phyloP scores from a whole-genome alignment of 2,888 invertebrate species.

The Sphecodes monilicornis region DNA sequence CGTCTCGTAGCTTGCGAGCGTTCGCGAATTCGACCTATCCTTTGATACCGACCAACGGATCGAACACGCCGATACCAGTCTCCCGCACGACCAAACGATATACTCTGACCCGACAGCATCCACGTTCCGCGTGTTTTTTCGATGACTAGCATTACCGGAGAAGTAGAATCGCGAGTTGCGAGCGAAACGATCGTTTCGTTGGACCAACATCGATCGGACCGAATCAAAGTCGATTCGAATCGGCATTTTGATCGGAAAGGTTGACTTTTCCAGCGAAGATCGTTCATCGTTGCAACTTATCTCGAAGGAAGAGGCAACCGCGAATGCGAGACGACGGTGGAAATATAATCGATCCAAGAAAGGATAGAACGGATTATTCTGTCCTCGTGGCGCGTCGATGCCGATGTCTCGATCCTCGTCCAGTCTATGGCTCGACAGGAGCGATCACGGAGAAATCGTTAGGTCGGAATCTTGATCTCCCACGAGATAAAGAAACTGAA shows the following conservation, averaged over 20 bases:
- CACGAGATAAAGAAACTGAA: slow-evolving; percentile 87
- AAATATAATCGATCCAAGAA: background rate
- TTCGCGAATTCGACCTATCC: background rate
- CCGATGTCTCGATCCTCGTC: background rate
- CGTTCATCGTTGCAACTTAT: background rate
- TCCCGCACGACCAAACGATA: background rate
- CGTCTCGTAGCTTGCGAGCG: background rate
- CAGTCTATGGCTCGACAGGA: background rate
- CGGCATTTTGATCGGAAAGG: background rate
- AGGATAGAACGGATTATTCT: background rate
- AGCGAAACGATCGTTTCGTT: background rate
- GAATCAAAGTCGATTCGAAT: background rate
- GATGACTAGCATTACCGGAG: background rate
- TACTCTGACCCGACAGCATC: background rate
- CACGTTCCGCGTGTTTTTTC: background rate
- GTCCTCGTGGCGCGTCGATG: background rate
- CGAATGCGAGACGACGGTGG: background rate
- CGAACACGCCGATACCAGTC: background rate
- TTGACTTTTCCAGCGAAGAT: background rate
- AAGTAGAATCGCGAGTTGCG: background rate
- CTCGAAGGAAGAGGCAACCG: background rate
- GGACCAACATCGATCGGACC: background rate
- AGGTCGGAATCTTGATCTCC: slow-evolving; percentile 85
- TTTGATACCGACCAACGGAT: background rate
- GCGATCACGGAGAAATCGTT: slow-evolving; percentile 66